These are phyloP conservation scores for Melinaea menophilus DNA, from an alignment of 2,888 invertebrate genomes.

Conservation along the genomic window DNA sequence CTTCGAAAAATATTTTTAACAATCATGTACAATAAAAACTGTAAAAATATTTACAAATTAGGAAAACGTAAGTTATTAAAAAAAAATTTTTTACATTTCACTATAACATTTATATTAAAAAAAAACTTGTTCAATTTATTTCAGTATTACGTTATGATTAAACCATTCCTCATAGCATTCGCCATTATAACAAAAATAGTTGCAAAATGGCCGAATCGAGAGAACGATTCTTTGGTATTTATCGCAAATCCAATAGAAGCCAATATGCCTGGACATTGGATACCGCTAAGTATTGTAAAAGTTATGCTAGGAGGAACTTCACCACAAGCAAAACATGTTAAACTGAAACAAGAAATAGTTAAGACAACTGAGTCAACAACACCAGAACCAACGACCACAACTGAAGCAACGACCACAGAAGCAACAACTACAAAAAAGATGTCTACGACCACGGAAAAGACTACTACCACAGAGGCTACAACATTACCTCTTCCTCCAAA, in stretches of 20 bases:
- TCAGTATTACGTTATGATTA: neutral
- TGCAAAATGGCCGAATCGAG: constrained; percentile 36
- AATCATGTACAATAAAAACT: constrained; percentile 12
- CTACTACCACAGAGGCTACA: too few relatives aligned
- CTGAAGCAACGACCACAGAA: constrained; percentile 10
- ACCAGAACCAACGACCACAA: constrained; percentile 8
- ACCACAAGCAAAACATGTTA: constrained; percentile 11
- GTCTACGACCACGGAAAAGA: constrained; percentile 6
- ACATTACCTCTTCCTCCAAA: neutral
- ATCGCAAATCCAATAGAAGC: constrained; percentile 60
- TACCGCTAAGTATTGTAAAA: constrained; percentile 54
- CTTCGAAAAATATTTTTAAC: too few relatives aligned
- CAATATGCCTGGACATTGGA: constrained; percentile 58
- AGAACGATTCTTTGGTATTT: constrained; percentile 43
- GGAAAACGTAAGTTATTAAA: neutral
- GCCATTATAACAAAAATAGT: constrained; percentile 5
- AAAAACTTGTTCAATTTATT: neutral
- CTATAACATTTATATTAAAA: too few relatives aligned
- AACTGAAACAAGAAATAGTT: constrained; percentile 9
- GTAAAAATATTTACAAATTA: constrained; percentile 3
- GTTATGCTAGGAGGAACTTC: constrained; percentile 39
- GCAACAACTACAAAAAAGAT: constrained; percentile 13
- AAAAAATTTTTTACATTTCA: neutral
- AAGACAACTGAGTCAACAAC: constrained; percentile 14
- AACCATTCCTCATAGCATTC: neutral